phyloP scores from a whole-genome alignment of 2,113 vertebrate species.

The Ameiurus melas region DNA sequence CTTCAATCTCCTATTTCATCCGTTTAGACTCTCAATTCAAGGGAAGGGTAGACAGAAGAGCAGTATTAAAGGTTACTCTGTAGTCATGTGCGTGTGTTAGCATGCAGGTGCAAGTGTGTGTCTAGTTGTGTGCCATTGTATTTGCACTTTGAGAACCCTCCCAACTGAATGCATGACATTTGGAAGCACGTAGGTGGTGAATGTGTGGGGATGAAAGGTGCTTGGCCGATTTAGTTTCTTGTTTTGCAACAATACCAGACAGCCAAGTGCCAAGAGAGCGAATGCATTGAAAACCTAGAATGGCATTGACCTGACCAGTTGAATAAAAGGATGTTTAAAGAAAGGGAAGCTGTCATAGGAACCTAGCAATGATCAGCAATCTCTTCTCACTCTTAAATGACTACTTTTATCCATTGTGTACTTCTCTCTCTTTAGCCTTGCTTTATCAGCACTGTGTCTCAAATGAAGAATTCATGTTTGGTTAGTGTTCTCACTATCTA shows the following conservation, averaged over 20 bases:
- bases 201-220: constrained; percentile 32
- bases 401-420: background rate
- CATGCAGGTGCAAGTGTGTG: background rate
- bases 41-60: background rate
- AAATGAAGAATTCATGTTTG: background rate
- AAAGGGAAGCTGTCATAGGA: constrained; percentile 3
- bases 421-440: background rate
- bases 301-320: background rate
- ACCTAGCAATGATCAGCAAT: constrained; percentile 6
- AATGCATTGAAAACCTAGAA: background rate
- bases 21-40: background rate
- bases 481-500: background rate
- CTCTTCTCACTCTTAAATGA: background rate
- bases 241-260: constrained; percentile 21
- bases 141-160: constrained; percentile 43
- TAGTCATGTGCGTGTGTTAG: constrained; percentile 9
- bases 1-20: background rate
- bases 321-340: constrained; percentile 18
- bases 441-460: background rate
- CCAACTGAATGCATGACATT: constrained; percentile 51
- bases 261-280: constrained; percentile 18
- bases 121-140: constrained; percentile 37
- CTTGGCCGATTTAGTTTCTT: constrained; percentile 16
- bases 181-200: constrained; percentile 40
- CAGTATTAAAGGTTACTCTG: constrained; percentile 32